Base-by-base conservation (phyloP, 2,888 invertebrate species). In the Scaptomyza polygonia region DNA sequence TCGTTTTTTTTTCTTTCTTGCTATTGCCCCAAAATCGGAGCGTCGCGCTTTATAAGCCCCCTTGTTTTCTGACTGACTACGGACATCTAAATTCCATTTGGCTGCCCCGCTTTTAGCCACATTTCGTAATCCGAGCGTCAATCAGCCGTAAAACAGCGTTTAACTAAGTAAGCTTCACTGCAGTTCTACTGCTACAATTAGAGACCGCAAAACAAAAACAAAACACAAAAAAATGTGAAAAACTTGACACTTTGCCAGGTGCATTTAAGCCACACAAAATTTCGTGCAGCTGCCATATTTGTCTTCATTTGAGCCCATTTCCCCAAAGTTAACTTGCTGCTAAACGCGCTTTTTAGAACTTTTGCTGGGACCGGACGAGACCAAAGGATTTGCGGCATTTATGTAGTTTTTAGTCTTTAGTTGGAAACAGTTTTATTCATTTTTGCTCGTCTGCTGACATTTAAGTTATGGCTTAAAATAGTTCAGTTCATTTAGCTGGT, bases 391-490 rank as follows among this genome's bases (percentile, higher is more conserved):
- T 68, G 67, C 48, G 67, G 66, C 65, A 80, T 74, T 84, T 86
- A 84, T 84, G 86, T 77, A 80, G 84, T 70, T 72, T 79, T 73
- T 70, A 43, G 73, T 32, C 69, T 56, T 49, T 59, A 48, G 43
- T 58, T 58, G 51, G 49, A 32, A 39, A 48, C 29, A 11, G 42
- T 52, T 43, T 42, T 54, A 43, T 57, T 29, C 30, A 18, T 58
- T 39, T 29, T 43, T 40, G 39, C 32, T 56, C n/a, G 21, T 12
- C 9, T 29, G 66, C 54, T 65, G 74, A 61, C 78, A 68, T 68
- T 71, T 74, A 81, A 86, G 81, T 84, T 70, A 80, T 80, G 78
- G 81, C 85, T 80, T 77, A 84, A 39, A 83, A 74, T 69, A 59
- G 69, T 80, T 63, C 48, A 74, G 68, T 52, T 72, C 49, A 63